Base-by-base conservation (phyloP, 2,113 vertebrate genomes). In the Falco punctatus region DNA sequence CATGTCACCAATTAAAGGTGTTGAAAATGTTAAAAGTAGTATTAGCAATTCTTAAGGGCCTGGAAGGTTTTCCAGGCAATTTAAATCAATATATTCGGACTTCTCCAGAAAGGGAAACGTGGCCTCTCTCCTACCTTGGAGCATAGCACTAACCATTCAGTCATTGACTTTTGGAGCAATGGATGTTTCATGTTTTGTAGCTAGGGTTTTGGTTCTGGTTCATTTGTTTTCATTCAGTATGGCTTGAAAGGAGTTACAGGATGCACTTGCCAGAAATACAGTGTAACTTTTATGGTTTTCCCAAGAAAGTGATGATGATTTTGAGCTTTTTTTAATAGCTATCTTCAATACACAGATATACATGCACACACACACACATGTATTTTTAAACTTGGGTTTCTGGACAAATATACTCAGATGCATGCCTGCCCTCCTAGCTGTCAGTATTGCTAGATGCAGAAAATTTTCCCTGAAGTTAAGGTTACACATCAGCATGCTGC, bases 341-440 rank as follows among this genome's bases (percentile, higher is more conserved):
- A 40, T 65, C 14, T 86, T 91, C 44, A 55, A 27, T 55, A 67
- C 27, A 19, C 33, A 52, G 16, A 9, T 46, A 54, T 23, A 19
- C 3, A 1, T 27, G 10, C 15, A 22, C 40, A 61, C 18, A 57
- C 13, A 27, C 16, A 38, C 1, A 15, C 3, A 3, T 0, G 2
- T 52, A 61, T 44, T 67, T 86, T 71, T 20, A 86, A 86, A 70
- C 17, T 24, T 32, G 40, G 23, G 20, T 22, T 89, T 62, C 33
- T 57, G 20, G 17, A 75, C 35, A 91, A 73, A 69, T 33, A 28
- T 22, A 49, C 13, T 44, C 13, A 49, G 54, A 10, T 51, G 24
- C 14, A 15, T 22, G 5, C 40, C 51, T 82, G 55, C 51, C 24
- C 52, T 78, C 49, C 46, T 57, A 55, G 55, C 13, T 64, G 15